Evolutionary conservation across 2,888 invertebrate genomes (phyloP).

Genomic region (Oegoconia quadripuncta): DNA sequence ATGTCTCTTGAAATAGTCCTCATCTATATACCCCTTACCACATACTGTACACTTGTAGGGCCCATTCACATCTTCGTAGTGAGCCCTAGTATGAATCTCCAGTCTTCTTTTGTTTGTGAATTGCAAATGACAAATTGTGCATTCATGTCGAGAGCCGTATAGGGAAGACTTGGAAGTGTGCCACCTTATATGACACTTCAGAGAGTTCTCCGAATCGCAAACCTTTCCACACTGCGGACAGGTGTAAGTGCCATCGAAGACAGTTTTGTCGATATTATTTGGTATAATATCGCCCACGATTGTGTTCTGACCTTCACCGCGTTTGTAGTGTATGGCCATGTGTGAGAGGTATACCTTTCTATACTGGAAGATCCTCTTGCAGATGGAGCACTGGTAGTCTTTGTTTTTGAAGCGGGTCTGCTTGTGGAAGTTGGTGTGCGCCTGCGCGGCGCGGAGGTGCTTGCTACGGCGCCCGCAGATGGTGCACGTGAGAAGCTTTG

Average conservation of each 20-base stretch:
- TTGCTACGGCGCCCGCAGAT: slow-evolving; percentile 69
- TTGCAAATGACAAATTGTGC: slow-evolving; percentile 62
- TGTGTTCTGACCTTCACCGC: slow-evolving; percentile 63
- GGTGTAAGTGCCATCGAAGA: slow-evolving; percentile 52
- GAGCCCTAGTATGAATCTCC: slow-evolving; percentile 66
- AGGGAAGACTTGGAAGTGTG: slow-evolving; percentile 65
- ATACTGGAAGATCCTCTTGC: slow-evolving; percentile 65
- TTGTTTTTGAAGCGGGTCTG: slow-evolving; percentile 69
- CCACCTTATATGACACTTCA: slow-evolving; percentile 67
- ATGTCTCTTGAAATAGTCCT: slow-evolving; percentile 68
- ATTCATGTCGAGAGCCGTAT: slow-evolving; percentile 64
- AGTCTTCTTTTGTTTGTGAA: slow-evolving; percentile 70
- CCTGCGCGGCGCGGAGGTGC: slow-evolving; percentile 66
- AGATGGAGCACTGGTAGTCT: slow-evolving; percentile 72
- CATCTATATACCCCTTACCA: slow-evolving; percentile 74
- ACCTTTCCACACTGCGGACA: slow-evolving; percentile 68
- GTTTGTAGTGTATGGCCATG: slow-evolving; percentile 69
- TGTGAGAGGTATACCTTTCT: slow-evolving; percentile 66
- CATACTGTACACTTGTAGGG: slow-evolving; percentile 74
- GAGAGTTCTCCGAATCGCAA: slow-evolving; percentile 61
- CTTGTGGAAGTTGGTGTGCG: slow-evolving; percentile 71
- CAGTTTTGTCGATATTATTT: slow-evolving; percentile 29
- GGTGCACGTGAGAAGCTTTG: slow-evolving; percentile 57
- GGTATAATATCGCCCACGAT: slow-evolving; percentile 46
- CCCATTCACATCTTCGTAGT: slow-evolving; percentile 72